Percentiles rank a stretch among this genome's conserved stretches.
Conservation (phyloP, 1,140 invertebrate genomes). For the Brachionus rotundiformis region DNA sequence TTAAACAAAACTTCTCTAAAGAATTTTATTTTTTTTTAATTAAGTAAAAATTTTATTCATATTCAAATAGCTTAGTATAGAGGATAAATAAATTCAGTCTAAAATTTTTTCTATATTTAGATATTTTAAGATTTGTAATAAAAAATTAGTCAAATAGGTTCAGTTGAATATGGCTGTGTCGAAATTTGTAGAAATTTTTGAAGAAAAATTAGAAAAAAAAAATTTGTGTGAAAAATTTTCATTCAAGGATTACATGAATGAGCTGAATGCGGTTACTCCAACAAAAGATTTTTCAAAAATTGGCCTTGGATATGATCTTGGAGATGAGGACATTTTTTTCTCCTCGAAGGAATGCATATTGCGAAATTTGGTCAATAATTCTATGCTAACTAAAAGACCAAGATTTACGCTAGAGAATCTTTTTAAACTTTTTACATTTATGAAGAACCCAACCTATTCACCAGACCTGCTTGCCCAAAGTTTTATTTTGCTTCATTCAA, state of each 20-base stretch:
- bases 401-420: neutral
- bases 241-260: neutral
- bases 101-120: too few species aligned
- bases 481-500: constrained; percentile 40
- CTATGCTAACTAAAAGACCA: neutral
- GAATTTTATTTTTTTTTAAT: too few species aligned
- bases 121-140: too few species aligned
- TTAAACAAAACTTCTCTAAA: too few species aligned
- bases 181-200: constrained; percentile 16
- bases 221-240: neutral
- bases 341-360: constrained; percentile 16
- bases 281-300: neutral
- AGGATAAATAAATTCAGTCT: too few species aligned
- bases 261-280: neutral
- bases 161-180: neutral
- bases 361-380: neutral
- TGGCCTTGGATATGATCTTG: neutral
- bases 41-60: too few species aligned
- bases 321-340: neutral
- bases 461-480: neutral
- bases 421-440: constrained; percentile 4
- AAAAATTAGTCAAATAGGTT: neutral
- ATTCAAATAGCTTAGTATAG: too few species aligned
- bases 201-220: constrained; percentile 10
- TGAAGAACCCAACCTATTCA: neutral